phyloP scores from a whole-genome alignment of 2,797 vertebrate species.

The Microctenopoma lineatum region DNA sequence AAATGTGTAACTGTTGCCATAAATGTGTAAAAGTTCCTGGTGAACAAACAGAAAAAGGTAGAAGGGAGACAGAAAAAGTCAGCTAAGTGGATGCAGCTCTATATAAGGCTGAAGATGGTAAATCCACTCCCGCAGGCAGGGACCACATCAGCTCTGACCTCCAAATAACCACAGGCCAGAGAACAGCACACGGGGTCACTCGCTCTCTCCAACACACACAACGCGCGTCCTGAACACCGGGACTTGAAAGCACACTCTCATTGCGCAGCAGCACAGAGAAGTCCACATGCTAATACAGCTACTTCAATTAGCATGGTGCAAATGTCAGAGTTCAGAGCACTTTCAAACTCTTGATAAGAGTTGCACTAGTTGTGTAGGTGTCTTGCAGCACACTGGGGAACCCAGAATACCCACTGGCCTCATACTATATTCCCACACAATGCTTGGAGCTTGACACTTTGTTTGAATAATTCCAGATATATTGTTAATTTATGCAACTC shows the following conservation, averaged over 20 bases:
- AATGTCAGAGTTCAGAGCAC: constrained; percentile 69
- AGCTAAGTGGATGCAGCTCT: constrained; percentile 65
- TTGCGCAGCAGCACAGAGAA: constrained; percentile 52
- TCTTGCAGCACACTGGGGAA: constrained; percentile 43
- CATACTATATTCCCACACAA: constrained; percentile 29
- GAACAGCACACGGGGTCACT: constrained; percentile 70
- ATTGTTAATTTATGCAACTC: constrained; percentile 28
- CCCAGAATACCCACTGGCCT: constrained; percentile 28
- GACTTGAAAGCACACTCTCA: constrained; percentile 54
- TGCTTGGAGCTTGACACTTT: constrained; percentile 16
- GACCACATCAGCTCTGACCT: constrained; percentile 77
- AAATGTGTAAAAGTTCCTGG: constrained; percentile 29
- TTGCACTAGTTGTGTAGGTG: constrained; percentile 71
- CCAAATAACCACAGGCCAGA: constrained; percentile 75
- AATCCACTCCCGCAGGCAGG: constrained; percentile 77
- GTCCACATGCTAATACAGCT: constrained; percentile 65
- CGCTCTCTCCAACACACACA: constrained; percentile 39
- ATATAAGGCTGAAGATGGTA: constrained; percentile 71
- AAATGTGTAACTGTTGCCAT: constrained; percentile 2
- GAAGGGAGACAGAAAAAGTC: constrained; percentile 42
- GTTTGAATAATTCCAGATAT: constrained; percentile 42
- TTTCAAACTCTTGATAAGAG: constrained; percentile 61
- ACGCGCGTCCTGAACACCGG: constrained; percentile 17
- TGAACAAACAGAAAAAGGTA: constrained; percentile 38
- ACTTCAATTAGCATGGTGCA: constrained; percentile 71